phyloP scores from a whole-genome alignment of 2,888 invertebrate species.

The Eupeodes luniger region DNA sequence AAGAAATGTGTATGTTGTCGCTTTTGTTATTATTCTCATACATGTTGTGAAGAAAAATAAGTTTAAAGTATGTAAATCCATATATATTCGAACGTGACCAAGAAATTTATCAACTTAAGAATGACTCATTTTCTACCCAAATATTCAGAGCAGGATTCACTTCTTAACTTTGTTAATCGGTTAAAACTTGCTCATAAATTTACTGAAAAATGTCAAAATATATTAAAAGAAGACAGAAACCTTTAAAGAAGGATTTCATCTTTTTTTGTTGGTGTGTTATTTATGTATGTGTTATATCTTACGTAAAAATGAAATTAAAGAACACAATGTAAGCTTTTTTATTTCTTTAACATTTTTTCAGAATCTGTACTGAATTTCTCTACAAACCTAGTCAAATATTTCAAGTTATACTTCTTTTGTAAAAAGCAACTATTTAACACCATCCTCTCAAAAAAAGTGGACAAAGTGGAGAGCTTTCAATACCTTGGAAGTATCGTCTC shows the following conservation, averaged over 20 bases:
- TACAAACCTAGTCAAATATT: too few species aligned
- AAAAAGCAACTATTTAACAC: too few species aligned
- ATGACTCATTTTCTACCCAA: slow-evolving; percentile 11
- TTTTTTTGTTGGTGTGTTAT: not conserved
- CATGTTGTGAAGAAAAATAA: not conserved
- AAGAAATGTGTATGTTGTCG: not conserved
- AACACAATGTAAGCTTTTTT: too few species aligned
- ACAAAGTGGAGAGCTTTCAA: too few species aligned
- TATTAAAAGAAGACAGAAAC: not conserved
- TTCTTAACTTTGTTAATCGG: slow-evolving; percentile 1
- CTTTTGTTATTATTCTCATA: not conserved
- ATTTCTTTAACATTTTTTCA: too few species aligned
- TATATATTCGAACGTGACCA: not conserved
- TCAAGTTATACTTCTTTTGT: too few species aligned
- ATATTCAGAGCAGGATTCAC: slow-evolving; percentile 18
- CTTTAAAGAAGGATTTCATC: not conserved
- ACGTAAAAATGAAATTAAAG: too few species aligned
- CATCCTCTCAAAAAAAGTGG: too few species aligned
- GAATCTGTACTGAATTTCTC: too few species aligned
- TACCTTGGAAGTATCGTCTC: too few species aligned
- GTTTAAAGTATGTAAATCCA: too few species aligned
- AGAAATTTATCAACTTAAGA: not conserved
- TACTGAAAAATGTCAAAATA: not conserved
- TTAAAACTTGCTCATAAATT: slow-evolving; percentile 6
- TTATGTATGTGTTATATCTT: too few species aligned